A percentile compares a stretch with the other conserved stretches of the same genome.
These are phyloP conservation scores for Pachliopta kotzebuea DNA, from an alignment of 2,888 invertebrate species.

Conservation along the genomic window DNA sequence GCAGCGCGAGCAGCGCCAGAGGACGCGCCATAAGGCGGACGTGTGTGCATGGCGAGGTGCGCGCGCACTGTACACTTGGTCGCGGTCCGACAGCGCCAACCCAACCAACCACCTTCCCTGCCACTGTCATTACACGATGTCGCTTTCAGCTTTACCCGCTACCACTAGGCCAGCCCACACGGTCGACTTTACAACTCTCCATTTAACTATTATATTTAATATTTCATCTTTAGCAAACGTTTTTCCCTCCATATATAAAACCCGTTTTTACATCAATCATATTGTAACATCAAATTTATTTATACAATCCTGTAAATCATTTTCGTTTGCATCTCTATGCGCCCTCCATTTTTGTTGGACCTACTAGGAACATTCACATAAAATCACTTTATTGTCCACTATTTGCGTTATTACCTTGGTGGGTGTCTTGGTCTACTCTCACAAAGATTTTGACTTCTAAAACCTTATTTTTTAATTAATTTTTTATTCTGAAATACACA, in stretches of 20 bases:
- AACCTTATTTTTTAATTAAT: no score
- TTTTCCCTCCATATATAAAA: conserved; percentile 22
- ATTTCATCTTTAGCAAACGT: conserved; percentile 22
- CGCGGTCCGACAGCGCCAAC: conserved; percentile 42
- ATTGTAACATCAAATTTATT: background rate
- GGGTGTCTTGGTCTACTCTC: no score
- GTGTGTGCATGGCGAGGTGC: conserved; percentile 77
- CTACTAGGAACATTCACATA: no score
- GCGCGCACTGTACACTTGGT: conserved; percentile 68
- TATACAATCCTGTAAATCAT: no score
- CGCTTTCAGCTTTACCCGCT: conserved; percentile 66
- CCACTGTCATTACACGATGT: conserved; percentile 65
- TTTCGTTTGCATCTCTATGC: no score
- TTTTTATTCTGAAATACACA: no score
- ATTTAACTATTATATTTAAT: conserved; percentile 36
- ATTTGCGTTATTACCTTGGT: no score
- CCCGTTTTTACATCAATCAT: background rate
- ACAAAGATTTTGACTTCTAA: no score
- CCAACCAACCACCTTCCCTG: conserved; percentile 65
- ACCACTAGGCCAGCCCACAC: conserved; percentile 66
- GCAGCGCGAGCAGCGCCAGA: conserved; percentile 72
- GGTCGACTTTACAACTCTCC: conserved; percentile 39
- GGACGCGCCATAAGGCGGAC: conserved; percentile 66
- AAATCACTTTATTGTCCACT: no score
- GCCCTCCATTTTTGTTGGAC: no score